Evolutionary conservation across 1,140 invertebrate genomes (phyloP), one percentile per base, ranked within the genome.

Genomic region (Drosophila azteca): DNA sequence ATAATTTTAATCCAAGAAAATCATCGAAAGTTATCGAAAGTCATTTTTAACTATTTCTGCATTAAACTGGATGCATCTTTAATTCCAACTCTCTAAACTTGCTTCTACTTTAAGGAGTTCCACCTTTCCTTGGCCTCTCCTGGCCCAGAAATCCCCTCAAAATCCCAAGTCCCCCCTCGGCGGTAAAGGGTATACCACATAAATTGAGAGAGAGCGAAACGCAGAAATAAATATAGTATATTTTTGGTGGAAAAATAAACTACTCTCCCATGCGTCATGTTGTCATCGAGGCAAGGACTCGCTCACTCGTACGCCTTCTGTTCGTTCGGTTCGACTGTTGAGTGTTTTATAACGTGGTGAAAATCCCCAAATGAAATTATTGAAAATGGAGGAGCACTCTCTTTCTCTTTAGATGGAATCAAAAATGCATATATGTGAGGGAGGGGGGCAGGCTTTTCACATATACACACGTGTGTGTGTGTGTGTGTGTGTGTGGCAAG

Each of bases 331-430:
- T 64, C 65, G 81, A 66, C 67, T 65, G 82, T 45, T 67, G 78
- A 85, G 82, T 88, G 83, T 82, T 87, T 87, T 82, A 87, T 87
- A 87, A 87, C 70, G 74, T 82, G 83, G 9, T 63, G 79, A 82
- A 78, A 79, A 71, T 76, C 60, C 48, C 24, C 66, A 62, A 84
- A 87, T 82, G 78, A 75, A 88, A 87, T 82, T 87, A 87, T 82
- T 79, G 64, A 65, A 70, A 70, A 64, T 76, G 51, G 13, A 17
- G 45, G 50, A 20, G 20, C 35, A 39, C 49, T 35, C 31, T 52
- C 41, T 20, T 31, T 31, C 53, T 41, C 45, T 26, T 55, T 54
- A 53, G 68, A 49, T 52, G 49, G 48, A 60, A 72, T 72, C 44
- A 51, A 76, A 74, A 66, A 64, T 13, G 35, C 35, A 39, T 39